Percentiles rank a stretch among this genome's conserved stretches.
phyloP scores from a whole-genome alignment of 2,888 invertebrate species.

The Brachylomia viminalis region DNA sequence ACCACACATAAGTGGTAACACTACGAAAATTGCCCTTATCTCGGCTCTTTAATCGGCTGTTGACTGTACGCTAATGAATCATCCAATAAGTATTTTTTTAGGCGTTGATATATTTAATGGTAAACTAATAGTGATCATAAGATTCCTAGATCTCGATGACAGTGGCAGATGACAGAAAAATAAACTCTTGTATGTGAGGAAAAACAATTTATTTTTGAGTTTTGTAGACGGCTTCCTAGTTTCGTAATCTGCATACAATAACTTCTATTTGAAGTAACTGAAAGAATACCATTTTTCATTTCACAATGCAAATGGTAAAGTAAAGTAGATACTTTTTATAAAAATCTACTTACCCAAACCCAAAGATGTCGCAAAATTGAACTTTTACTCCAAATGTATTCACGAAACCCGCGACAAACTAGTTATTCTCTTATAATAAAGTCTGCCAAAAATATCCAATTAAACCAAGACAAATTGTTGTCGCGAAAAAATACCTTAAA shows the following conservation, averaged over 20 bases:
- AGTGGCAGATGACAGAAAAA: not conserved
- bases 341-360: not conserved
- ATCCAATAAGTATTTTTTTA: too few species aligned
- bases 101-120: too few species aligned
- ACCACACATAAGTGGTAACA: not conserved
- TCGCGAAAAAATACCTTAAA: constrained; percentile 68
- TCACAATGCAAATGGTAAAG: not conserved
- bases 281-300: not conserved
- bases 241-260: not conserved
- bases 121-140: not conserved
- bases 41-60: too few species aligned
- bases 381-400: constrained; percentile 37
- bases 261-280: too few species aligned
- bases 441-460: constrained; percentile 73
- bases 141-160: not conserved
- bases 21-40: not conserved
- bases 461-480: constrained; percentile 73
- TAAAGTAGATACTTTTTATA: not conserved
- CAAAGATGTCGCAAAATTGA: not conserved
- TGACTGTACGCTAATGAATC: not conserved
- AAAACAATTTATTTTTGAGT: too few species aligned
- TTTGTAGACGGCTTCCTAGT: too few species aligned
- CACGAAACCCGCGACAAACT: constrained; percentile 25
- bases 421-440: constrained; percentile 67
- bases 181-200: too few species aligned